These are phyloP conservation scores for Leptobrachium leishanense DNA, from an alignment of 2,113 vertebrate species.

Conservation along the genomic window DNA sequence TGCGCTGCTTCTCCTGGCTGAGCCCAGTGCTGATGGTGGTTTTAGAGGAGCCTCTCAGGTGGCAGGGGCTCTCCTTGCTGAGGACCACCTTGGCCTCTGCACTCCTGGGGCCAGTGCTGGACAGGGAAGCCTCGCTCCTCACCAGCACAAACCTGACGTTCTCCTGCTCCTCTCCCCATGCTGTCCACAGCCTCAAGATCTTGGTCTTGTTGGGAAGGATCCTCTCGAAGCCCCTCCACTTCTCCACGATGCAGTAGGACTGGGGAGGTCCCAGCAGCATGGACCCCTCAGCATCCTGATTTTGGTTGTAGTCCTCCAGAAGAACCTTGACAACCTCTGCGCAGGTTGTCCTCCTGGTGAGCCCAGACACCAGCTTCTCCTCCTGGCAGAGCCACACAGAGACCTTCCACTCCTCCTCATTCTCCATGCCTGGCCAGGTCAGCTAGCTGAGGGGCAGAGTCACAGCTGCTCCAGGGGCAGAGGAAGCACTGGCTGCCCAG, in stretches of 20 bases:
- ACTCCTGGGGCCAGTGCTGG: slow-evolving; percentile 77
- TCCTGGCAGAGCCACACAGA: slow-evolving; percentile 93
- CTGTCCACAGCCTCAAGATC: slow-evolving; percentile 85
- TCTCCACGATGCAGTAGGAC: slow-evolving; percentile 89
- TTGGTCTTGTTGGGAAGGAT: slow-evolving; percentile 87
- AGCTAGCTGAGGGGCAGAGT: background rate
- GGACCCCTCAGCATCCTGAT: slow-evolving; percentile 57
- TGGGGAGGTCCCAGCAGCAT: slow-evolving; percentile 80
- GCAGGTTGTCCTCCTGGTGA: slow-evolving; percentile 88
- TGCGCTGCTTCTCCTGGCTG: slow-evolving; percentile 81
- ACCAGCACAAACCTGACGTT: slow-evolving; percentile 89
- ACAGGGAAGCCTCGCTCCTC: slow-evolving; percentile 79
- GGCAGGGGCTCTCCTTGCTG: slow-evolving; percentile 76
- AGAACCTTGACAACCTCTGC: slow-evolving; percentile 86
- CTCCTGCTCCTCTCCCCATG: slow-evolving; percentile 88
- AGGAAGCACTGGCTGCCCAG: background rate
- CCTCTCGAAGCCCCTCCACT: slow-evolving; percentile 91
- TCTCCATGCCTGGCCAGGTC: slow-evolving; percentile 50
- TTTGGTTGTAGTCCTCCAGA: slow-evolving; percentile 74
- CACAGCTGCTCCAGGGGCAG: background rate
- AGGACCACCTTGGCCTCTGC: slow-evolving; percentile 89
- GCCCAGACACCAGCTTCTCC: slow-evolving; percentile 86
- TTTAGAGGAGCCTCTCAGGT: slow-evolving; percentile 60
- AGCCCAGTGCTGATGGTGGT: slow-evolving; percentile 58
- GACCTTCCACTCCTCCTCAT: slow-evolving; percentile 78